Conservation (phyloP, 2,113 vertebrate species). For the Podocnemis expansa region DNA sequence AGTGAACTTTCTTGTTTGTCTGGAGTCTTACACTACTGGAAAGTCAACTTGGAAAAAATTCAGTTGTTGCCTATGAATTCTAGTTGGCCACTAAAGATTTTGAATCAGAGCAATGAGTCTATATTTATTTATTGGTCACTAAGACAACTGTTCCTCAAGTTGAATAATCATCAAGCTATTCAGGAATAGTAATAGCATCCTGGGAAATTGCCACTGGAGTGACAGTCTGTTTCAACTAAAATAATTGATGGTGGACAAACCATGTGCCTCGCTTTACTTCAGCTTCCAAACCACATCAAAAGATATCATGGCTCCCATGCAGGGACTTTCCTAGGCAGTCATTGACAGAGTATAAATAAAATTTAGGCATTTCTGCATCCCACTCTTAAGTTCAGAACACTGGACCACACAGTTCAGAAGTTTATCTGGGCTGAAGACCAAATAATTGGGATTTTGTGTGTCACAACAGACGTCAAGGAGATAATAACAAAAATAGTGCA, state of each 20-base stretch:
- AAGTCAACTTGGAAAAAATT: not conserved
- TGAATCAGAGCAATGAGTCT: not conserved
- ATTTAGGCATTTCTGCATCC: not conserved
- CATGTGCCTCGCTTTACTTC: not conserved
- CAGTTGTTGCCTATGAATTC: no score
- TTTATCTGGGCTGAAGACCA: not conserved
- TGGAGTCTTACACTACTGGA: no score
- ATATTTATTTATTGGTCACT: not conserved
- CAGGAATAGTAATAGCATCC: no score
- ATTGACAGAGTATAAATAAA: not conserved
- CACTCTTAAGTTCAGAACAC: not conserved
- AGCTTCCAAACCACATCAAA: not conserved
- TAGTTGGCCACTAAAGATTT: not conserved
- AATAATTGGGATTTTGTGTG: not conserved
- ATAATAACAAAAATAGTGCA: not conserved
- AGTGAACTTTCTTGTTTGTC: no score
- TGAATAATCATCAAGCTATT: not conserved
- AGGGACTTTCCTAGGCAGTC: not conserved
- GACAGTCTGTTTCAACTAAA: not conserved
- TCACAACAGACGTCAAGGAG: not conserved
- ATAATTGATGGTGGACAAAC: not conserved
- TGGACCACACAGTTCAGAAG: not conserved
- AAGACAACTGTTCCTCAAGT: not conserved
- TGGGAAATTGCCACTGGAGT: no score
- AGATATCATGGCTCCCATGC: not conserved